Conservation (phyloP, 2,797 vertebrate species). For the Ambastaia sidthimunki region DNA sequence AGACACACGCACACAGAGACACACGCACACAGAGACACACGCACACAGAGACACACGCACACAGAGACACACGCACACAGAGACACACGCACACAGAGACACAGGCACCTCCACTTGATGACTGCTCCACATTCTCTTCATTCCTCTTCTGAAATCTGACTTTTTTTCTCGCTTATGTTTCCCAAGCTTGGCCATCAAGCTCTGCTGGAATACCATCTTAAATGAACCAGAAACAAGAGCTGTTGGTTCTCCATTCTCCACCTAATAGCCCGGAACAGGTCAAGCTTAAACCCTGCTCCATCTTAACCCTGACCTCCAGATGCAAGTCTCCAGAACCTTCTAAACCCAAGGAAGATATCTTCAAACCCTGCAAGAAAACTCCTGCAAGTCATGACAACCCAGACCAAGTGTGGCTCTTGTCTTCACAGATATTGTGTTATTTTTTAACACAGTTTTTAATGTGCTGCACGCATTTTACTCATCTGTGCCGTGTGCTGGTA, state of each 20-base stretch:
- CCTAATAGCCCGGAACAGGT: background rate
- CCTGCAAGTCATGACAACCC: background rate
- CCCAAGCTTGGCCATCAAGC: slow-evolving; percentile 41
- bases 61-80: too few species aligned
- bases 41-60: background rate
- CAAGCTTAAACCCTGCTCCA: slow-evolving; percentile 27
- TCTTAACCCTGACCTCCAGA: slow-evolving; percentile 64
- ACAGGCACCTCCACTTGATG: slow-evolving; percentile 47
- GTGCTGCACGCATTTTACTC: background rate
- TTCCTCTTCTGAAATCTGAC: slow-evolving; percentile 40
- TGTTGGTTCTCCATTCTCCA: background rate
- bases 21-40: background rate
- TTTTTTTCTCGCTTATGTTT: slow-evolving; percentile 62
- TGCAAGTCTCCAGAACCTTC: background rate
- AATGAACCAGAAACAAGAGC: background rate
- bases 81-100: background rate
- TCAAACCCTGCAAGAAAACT: background rate
- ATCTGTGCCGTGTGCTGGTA: background rate
- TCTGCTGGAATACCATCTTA: slow-evolving; percentile 58
- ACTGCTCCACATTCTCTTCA: slow-evolving; percentile 38
- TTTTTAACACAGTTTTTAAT: background rate
- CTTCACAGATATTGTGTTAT: background rate
- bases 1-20: too few species aligned
- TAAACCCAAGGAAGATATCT: background rate
- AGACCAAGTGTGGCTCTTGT: background rate